These are phyloP conservation scores for Herminia tarsipennalis DNA, from an alignment of 2,888 invertebrate species.

Conservation along the genomic window DNA sequence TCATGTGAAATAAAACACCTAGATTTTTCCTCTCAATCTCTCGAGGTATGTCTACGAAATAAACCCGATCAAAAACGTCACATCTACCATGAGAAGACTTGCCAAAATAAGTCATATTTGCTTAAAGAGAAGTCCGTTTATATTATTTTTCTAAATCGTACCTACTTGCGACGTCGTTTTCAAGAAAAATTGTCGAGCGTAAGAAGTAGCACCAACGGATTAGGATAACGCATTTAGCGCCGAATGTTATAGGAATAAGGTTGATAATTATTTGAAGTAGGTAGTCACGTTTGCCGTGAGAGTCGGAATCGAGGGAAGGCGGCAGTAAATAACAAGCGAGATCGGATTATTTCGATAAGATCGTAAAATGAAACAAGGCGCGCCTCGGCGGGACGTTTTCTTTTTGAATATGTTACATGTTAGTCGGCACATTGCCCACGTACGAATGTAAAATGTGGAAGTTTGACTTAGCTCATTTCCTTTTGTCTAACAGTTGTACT, in stretches of 20 bases:
- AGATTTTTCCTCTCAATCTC: conserved; percentile 80
- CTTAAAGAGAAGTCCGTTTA: conserved; percentile 54
- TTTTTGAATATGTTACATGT: conserved; percentile 73
- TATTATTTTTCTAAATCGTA: conserved; percentile 54
- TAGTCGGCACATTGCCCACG: conserved; percentile 62
- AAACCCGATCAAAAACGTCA: conserved; percentile 50
- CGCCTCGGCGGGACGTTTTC: conserved; percentile 75
- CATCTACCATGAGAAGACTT: conserved; percentile 46
- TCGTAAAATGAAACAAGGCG: conserved; percentile 85
- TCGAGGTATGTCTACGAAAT: conserved; percentile 59
- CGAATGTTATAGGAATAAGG: conserved; percentile 62
- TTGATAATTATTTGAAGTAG: conserved; percentile 60
- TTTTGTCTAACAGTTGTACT: conserved; percentile 34
- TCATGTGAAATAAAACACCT: conserved; percentile 81
- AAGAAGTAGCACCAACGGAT: conserved; percentile 58
- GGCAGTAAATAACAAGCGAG: conserved; percentile 83
- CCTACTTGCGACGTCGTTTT: conserved; percentile 53
- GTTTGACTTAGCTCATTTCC: conserved; percentile 58
- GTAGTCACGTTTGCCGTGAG: conserved; percentile 56
- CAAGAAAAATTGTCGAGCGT: conserved; percentile 54
- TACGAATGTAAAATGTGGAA: conserved; percentile 60
- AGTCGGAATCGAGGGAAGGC: conserved; percentile 72
- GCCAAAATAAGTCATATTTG: conserved; percentile 67
- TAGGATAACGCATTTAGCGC: conserved; percentile 60
- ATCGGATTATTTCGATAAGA: conserved; percentile 86